Evolutionary conservation across 92 coral and sea anemone genomes (phyloP), one percentile per base, ranked within the genome.

Genomic region (Siderastrea radians): DNA sequence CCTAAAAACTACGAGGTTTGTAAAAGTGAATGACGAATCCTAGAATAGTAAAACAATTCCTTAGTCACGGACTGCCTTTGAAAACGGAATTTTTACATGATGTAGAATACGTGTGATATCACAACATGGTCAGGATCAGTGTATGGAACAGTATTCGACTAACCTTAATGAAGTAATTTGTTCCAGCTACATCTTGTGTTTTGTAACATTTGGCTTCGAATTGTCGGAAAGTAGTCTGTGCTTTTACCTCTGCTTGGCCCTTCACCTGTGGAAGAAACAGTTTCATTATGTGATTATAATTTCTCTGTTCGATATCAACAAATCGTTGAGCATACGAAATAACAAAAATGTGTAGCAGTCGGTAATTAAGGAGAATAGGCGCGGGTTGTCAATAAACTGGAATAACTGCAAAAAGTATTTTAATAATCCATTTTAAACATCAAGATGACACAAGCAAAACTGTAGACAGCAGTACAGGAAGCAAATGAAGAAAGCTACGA

Each of bases 131-230:
- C 38, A 26, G 38, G 38, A 26, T 26, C 38, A 26, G 38, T 26
- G 38, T 51, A 68, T 8, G 50, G 51, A 68, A 68, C 51, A 43
- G 43, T 49, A 75, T 11, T 77, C 12, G 44, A 45, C 60, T 26
- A 75, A 96, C 99, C 98, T 96, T 96, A 64, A 96, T 92, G 68
- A 96, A 93, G 80, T 93, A 96, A 71, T 96, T 96, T 1, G 80
- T 91, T 44, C 99, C 99, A 16, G 94, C 94, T 0, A 96, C 99
- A 43, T 90, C 90, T 91, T 96, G 99, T 51, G 80, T 68, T 46
- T 63, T 86, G 80, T 74, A 95, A 12, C 54, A 53, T 51, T 75
- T 93, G 62, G 96, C 98, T 65, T 78, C 77, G 81, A 89, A 96
- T 74, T 73, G 54, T 3, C 68, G 38, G 75, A 87, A 96, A 14